Percentiles rank a stretch among this genome's conserved stretches.
Evolutionary conservation across 1,140 invertebrate genomes (phyloP).

Genomic region (Cydia strobilella): DNA sequence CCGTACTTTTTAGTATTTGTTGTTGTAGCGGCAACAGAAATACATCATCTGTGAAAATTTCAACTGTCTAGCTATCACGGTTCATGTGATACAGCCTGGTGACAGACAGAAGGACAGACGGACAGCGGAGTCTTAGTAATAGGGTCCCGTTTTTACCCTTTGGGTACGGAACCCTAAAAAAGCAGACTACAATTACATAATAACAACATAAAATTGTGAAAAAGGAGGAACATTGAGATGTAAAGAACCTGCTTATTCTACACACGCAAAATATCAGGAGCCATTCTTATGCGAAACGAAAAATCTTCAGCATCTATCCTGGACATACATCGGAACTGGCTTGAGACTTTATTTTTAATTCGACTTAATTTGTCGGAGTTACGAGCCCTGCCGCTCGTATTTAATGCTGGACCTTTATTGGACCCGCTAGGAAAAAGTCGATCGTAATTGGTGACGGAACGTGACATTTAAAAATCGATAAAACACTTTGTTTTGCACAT

Average conservation of each 20-base stretch:
- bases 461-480: background rate
- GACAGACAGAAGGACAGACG: too few species aligned
- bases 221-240: too few species aligned
- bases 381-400: conserved; percentile 54
- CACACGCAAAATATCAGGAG: background rate
- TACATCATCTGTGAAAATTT: too few species aligned
- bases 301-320: conserved; percentile 12
- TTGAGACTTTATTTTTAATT: conserved; percentile 71
- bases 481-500: background rate
- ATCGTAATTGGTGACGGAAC: conserved; percentile 52
- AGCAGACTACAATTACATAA: background rate
- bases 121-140: too few species aligned
- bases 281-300: background rate
- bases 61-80: too few species aligned
- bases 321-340: conserved; percentile 12
- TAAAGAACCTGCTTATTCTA: background rate
- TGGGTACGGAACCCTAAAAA: too few species aligned
- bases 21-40: too few species aligned
- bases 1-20: too few species aligned
- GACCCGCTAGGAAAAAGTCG: conserved; percentile 37
- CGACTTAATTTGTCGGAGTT: conserved; percentile 70
- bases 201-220: too few species aligned
- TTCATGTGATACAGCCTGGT: too few species aligned
- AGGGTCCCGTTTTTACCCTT: too few species aligned
- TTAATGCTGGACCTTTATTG: conserved; percentile 56